Conservation (phyloP, 2,113 vertebrate genomes). For the Daboia siamensis region DNA sequence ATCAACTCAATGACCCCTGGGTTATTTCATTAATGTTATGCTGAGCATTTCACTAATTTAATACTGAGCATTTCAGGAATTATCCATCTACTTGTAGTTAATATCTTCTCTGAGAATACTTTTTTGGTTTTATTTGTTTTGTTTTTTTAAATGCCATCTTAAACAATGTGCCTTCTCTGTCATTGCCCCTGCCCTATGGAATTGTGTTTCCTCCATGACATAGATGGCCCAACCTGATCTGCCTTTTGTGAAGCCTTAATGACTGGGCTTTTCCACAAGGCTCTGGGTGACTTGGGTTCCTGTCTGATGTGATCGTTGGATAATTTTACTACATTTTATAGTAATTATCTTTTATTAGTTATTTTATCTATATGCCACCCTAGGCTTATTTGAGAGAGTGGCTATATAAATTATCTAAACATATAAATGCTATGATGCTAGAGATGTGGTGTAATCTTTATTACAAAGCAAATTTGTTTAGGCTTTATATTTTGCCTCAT, state of each 20-base stretch:
- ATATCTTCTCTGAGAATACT: neutral
- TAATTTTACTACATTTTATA: neutral
- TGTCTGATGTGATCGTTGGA: neutral
- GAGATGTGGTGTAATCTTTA: neutral
- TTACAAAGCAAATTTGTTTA: no score
- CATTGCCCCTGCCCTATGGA: neutral
- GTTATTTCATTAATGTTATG: neutral
- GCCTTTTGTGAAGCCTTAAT: neutral
- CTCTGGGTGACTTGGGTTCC: neutral
- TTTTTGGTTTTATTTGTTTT: neutral
- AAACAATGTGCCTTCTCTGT: neutral
- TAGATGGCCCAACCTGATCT: neutral
- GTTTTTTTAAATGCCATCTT: neutral
- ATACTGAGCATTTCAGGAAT: neutral
- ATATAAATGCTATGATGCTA: neutral
- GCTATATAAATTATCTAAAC: neutral
- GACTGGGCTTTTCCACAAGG: neutral
- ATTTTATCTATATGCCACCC: neutral
- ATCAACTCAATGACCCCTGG: neutral
- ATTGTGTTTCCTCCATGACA: neutral
- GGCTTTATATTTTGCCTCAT: no score
- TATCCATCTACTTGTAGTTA: neutral
- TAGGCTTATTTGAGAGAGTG: neutral
- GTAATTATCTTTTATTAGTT: neutral
- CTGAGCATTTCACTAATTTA: neutral